Evolutionary conservation across 2,113 vertebrate species (phyloP).

Genomic region (Excalfactoria chinensis): DNA sequence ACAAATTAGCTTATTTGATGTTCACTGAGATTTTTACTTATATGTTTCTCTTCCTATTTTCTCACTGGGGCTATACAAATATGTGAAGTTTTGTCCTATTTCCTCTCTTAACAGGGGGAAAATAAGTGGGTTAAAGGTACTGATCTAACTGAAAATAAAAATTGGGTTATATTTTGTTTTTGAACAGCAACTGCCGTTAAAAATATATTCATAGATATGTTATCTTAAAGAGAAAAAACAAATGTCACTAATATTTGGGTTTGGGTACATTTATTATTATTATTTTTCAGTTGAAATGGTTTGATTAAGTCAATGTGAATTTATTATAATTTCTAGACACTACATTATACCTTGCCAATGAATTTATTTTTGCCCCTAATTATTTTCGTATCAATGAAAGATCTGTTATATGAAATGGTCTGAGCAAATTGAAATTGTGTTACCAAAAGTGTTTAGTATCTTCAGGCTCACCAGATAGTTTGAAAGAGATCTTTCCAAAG

Average conservation of each 20-base stretch:
- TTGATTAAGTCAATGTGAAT: background rate
- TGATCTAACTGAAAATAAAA: background rate
- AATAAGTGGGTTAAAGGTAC: background rate
- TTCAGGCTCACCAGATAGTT: background rate
- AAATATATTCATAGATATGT: background rate
- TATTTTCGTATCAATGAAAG: background rate
- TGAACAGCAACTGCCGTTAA: too few species aligned
- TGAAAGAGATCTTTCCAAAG: background rate
- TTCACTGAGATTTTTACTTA: background rate
- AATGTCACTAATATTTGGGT: rapidly evolving
- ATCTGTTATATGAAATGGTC: background rate
- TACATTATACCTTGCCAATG: background rate
- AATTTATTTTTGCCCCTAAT: background rate
- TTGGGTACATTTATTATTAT: background rate
- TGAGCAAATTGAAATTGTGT: background rate
- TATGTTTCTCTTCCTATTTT: background rate
- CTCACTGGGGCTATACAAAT: background rate
- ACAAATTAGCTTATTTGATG: background rate
- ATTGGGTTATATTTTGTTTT: background rate
- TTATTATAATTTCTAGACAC: background rate
- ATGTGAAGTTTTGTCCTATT: background rate
- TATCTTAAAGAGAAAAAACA: background rate
- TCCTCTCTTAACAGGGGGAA: background rate
- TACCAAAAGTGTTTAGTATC: background rate
- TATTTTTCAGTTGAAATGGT: background rate